phyloP scores from a whole-genome alignment of 2,888 invertebrate species.

The Ceratothoa steindachneri region DNA sequence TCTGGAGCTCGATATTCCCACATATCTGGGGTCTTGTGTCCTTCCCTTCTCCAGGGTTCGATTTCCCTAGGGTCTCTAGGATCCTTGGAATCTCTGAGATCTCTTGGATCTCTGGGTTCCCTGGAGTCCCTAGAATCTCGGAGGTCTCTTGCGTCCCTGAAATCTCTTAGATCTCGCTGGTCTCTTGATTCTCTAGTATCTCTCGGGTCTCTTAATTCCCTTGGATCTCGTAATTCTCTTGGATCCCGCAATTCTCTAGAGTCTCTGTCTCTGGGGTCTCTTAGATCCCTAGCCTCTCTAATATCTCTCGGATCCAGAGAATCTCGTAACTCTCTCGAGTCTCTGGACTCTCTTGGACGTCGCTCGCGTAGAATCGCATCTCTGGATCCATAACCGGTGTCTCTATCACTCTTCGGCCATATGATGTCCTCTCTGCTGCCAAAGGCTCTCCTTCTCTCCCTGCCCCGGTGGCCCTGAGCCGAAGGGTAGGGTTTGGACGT shows the following conservation, averaged over 20 bases:
- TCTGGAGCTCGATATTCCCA: conserved; percentile 25
- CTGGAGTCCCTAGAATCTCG: background rate
- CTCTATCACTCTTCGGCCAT: conserved; percentile 39
- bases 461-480: background rate
- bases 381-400: conserved; percentile 39
- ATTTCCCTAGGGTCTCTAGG: conserved; percentile 1
- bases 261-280: conserved; percentile 24
- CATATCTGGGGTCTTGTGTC: conserved; percentile 27
- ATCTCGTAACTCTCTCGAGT: background rate
- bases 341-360: conserved; percentile 9
- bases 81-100: conserved; percentile 15
- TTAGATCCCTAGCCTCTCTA: conserved; percentile 29
- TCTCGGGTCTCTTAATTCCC: background rate
- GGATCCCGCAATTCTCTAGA: background rate
- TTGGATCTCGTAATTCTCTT: background rate
- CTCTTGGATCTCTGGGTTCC: conserved; percentile 22
- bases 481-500: background rate
- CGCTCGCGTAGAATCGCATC: conserved; percentile 33
- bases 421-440: conserved; percentile 23
- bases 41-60: conserved; percentile 26
- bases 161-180: conserved; percentile 5
- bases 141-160: background rate
- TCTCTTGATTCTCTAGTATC: conserved; percentile 28
- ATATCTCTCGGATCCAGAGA: background rate
- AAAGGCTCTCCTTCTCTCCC: background rate